Evolutionary conservation across 2,888 invertebrate genomes (phyloP), one percentile per base, ranked within the genome.

Genomic region (Idaea biselata): DNA sequence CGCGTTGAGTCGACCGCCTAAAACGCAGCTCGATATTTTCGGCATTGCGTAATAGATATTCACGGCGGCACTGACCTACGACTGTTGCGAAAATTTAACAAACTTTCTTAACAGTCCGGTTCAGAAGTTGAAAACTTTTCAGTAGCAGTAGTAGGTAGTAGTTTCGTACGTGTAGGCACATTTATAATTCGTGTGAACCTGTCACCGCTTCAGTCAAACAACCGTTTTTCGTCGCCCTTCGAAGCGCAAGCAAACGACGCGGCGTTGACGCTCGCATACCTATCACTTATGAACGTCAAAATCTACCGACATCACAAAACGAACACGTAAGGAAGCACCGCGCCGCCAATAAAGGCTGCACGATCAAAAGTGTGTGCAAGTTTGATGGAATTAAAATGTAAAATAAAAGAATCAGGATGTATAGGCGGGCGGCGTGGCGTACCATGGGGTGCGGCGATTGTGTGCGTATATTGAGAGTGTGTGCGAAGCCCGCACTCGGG

Each of bases 401-500:
- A 70, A 74, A 72, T 72, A 69, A 70, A 78, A 71, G 65, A 75
- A 84, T 77, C 79, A 78, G 79, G 74, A 86, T 89, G 81, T 85
- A 81, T 76, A 78, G 65, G 71, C 53, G 61, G 17, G 61, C 54
- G 64, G 59, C 57, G 61, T 17, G 68, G 75, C 68, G 71, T 44
- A 44, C 3, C 44, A 78, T 80, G 86, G 86, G 87, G 87, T 82
- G 85, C 79, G 66, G 63, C 67, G 71, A 62, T 64, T 62, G 73
- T 68, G 81, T 77, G 83, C 72, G 77, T 63, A 61, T 61, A 64
- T 66, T 44, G 44, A 5, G 44, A 44, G 68, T 61, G 79, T 76
- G 79, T 79, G 81, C 67, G 44, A 14, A 14, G 78, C 76, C 76
- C 76, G 71, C 77, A 80, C 86, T 86, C 87, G 84, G 87, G 85